A percentile compares a stretch with the other conserved stretches of the same genome.
Evolutionary conservation across 1,140 invertebrate species (phyloP).

Genomic region (Ceratina calcarata): DNA sequence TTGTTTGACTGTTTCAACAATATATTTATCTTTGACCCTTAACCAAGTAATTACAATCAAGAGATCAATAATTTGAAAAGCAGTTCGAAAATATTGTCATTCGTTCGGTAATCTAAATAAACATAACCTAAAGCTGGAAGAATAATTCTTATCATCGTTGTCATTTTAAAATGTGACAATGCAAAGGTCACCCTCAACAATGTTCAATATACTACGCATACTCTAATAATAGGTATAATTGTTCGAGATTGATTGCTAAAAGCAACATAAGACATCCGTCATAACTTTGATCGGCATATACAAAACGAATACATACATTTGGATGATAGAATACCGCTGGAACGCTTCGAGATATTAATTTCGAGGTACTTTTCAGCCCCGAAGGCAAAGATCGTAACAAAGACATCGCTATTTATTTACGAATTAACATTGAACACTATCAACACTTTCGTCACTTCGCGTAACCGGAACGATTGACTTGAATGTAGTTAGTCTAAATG

Average conservation of each 20-base stretch:
- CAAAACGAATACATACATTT: conserved; percentile 74
- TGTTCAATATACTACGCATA: not conserved
- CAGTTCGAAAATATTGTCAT: not conserved
- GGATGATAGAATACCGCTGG: conserved; percentile 77
- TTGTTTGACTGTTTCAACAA: no score
- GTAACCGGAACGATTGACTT: not conserved
- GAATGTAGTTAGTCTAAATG: not conserved
- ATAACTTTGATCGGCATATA: conserved; percentile 14
- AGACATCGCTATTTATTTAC: conserved; percentile 68
- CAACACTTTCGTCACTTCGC: conserved; percentile 9
- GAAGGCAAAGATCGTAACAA: conserved; percentile 70
- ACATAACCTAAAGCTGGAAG: conserved; percentile 8
- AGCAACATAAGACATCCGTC: not conserved
- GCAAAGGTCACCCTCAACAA: conserved; percentile 1
- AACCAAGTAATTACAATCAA: no score
- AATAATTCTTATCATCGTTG: not conserved
- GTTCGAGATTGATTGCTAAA: conserved; percentile 15
- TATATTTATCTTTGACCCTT: no score
- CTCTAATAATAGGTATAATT: conserved; percentile 18
- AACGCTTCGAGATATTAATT: conserved; percentile 70
- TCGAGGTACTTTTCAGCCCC: conserved; percentile 67
- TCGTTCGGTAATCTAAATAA: not conserved
- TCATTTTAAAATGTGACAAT: not conserved
- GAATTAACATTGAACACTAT: conserved; percentile 2
- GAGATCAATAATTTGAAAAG: not conserved